Evolutionary conservation across 2,888 invertebrate genomes (phyloP), one percentile per base, ranked within the genome.

Genomic region (Physocephala rufipes): DNA sequence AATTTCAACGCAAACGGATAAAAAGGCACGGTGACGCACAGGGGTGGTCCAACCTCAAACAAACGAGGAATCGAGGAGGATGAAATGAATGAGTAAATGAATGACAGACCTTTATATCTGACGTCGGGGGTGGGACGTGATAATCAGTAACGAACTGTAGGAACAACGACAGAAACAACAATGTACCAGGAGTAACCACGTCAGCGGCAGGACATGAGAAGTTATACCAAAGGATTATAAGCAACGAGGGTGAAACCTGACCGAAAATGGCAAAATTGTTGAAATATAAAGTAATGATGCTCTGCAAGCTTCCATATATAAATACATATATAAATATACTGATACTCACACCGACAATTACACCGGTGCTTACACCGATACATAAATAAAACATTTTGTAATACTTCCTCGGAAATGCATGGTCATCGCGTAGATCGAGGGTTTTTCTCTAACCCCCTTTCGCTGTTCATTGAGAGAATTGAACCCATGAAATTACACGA

Each of bases 401-500:
- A 61, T 36, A 51, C 36, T 45, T 43, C 36, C 36, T 28, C 21
- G 26, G 63, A 49, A 68, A 62, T n/a, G n/a, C n/a, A n/a, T 68
- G 67, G 67, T 68, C 61, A 68, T 28, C 36, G 36, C 36, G 9
- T 36, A 51, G 43, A 61, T 49, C 61, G 49, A 62, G 61, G 36
- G 49, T 68, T 68, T 68, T 68, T 61, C 61, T 68, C 62, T 51
- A 68, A 68, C 68, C 61, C 53, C 43, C 59, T 68, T 59, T 47
- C 45, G 43, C 36, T 28, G 30, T n/a, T 21, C 9, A 49, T n/a
- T 15, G 19, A 15, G 21, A 9, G 21, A 62, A 68, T 21, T 21
- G 61, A 62, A 61, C 61, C 51, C 68, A 68, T 61, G 43, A 68
- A 68, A 68, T 68, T 49, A 68, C 68, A 62, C 36, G 51, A 61